These are phyloP conservation scores for Indicator indicator DNA, from an alignment of 2,113 vertebrate genomes.

Conservation along the genomic window DNA sequence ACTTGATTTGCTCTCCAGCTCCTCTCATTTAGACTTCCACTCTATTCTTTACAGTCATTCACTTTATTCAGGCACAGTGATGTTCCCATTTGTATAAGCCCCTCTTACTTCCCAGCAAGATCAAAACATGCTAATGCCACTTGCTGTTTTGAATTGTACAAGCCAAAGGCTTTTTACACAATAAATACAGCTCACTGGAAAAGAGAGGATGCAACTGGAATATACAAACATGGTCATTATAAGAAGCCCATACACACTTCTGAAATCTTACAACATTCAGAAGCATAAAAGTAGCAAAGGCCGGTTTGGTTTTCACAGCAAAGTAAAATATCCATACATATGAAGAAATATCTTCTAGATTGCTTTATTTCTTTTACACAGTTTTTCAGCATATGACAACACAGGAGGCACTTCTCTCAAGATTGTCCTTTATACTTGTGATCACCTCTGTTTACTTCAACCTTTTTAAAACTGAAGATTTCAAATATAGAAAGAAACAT, in stretches of 20 bases:
- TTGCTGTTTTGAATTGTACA: background rate
- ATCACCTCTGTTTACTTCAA: background rate
- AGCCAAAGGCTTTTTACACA: background rate
- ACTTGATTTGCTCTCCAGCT: background rate
- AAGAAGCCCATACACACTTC: background rate
- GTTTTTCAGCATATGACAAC: background rate
- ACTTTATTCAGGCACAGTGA: background rate
- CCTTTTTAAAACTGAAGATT: background rate
- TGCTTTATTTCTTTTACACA: background rate
- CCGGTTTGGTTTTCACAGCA: background rate
- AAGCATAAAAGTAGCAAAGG: background rate
- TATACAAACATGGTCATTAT: background rate
- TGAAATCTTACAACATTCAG: background rate
- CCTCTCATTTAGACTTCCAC: background rate
- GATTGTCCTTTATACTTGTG: background rate
- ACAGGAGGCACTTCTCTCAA: background rate
- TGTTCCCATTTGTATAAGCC: background rate
- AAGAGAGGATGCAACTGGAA: background rate
- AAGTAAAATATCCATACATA: background rate
- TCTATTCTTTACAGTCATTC: background rate
- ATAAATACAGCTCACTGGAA: background rate
- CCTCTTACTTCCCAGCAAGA: background rate
- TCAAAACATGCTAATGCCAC: background rate
- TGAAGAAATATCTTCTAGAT: background rate
- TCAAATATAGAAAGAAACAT: background rate